phyloP scores from a whole-genome alignment of 2,888 invertebrate species.

The Teleiodes luculella region DNA sequence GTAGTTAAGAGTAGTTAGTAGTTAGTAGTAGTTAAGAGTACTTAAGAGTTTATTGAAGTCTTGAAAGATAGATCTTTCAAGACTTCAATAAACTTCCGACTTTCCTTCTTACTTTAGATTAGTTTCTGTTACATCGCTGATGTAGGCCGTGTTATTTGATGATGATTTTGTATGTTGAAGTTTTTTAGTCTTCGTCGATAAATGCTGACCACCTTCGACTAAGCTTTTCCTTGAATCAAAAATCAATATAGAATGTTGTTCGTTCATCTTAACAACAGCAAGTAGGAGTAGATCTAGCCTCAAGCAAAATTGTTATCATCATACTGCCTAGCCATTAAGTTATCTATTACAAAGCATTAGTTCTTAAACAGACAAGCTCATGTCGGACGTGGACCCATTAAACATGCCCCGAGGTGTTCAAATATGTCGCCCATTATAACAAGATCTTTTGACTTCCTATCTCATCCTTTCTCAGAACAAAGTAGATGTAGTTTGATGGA shows the following conservation, averaged over 20 bases:
- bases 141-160: neutral
- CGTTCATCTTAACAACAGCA: neutral
- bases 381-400: conserved; percentile 23
- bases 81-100: no score
- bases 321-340: conserved; percentile 23
- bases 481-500: conserved; percentile 10
- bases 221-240: neutral
- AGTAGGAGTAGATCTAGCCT: conserved; percentile 7
- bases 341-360: conserved; percentile 42
- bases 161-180: neutral
- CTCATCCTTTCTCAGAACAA: conserved; percentile 12
- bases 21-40: no score
- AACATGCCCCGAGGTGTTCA: conserved; percentile 35
- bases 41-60: no score
- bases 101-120: neutral
- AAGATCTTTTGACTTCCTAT: conserved; percentile 26
- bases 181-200: neutral
- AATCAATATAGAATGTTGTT: neutral
- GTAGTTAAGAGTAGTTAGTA: no score
- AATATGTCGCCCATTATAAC: conserved; percentile 29
- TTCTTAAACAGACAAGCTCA: conserved; percentile 38
- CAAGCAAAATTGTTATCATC: conserved; percentile 14
- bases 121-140: neutral
- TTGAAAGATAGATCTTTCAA: no score
- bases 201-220: neutral